These are phyloP conservation scores for Syngnathus typhle DNA, from an alignment of 2,113 vertebrate species.

Conservation along the genomic window DNA sequence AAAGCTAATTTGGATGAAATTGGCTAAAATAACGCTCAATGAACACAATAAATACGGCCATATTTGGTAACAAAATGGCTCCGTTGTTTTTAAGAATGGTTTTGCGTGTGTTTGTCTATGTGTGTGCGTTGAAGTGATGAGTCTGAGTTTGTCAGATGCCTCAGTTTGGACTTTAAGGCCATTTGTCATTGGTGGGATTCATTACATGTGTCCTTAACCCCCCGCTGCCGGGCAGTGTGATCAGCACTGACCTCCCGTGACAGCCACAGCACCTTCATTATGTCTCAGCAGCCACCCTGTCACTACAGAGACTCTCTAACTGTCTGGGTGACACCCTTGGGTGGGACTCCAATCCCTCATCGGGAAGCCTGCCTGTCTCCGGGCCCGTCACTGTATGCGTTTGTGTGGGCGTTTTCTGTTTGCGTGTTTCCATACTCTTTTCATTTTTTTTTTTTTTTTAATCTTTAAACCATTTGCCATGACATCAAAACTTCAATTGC, in stretches of 20 bases:
- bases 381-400: conserved; percentile 42
- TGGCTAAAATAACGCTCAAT: conserved; percentile 3
- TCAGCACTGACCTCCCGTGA: conserved; percentile 95
- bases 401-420: conserved; percentile 24
- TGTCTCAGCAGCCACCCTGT: conserved; percentile 91
- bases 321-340: conserved; percentile 71
- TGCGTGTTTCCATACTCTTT: conserved; percentile 11
- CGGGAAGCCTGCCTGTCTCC: conserved; percentile 55
- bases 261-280: conserved; percentile 99
- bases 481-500: conserved; percentile 3
- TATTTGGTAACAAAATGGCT: neutral
- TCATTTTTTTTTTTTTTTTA: conserved; percentile 15
- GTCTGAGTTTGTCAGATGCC: conserved; percentile 96
- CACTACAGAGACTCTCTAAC: conserved; percentile 67
- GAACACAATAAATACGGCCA: neutral
- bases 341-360: conserved; percentile 75
- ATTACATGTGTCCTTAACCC: conserved; percentile 85
- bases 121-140: conserved; percentile 66
- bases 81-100: neutral
- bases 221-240: conserved; percentile 89
- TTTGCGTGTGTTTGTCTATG: conserved; percentile 2
- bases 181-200: conserved; percentile 99
- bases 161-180: conserved; percentile 84
- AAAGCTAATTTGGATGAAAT: conserved; percentile 50
- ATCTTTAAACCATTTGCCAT: conserved; percentile 7